Evolutionary conservation across 2,888 invertebrate genomes (phyloP).

Genomic region (Taenaris catops): DNA sequence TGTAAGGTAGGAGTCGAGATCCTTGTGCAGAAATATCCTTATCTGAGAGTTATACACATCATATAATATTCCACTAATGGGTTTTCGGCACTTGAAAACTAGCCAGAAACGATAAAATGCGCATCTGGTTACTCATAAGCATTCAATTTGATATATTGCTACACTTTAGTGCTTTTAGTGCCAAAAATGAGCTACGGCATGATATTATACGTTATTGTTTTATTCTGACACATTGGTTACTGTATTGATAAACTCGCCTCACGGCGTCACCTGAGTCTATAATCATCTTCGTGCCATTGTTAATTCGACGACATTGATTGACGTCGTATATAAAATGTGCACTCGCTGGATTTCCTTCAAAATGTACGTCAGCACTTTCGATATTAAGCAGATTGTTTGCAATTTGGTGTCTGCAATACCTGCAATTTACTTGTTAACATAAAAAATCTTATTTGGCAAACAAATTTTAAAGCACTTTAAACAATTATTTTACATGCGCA

Average conservation of each 20-base stretch:
- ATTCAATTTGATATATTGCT: constrained; percentile 58
- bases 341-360: too few relatives aligned
- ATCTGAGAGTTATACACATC: constrained; percentile 52
- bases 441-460: constrained; percentile 5
- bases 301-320: too few relatives aligned
- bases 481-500: constrained; percentile 16
- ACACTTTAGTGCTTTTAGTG: constrained; percentile 60
- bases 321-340: too few relatives aligned
- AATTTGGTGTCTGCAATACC: too few relatives aligned
- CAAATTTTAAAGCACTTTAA: constrained; percentile 5
- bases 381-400: too few relatives aligned
- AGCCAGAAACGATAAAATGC: constrained; percentile 70
- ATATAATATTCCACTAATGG: constrained; percentile 68
- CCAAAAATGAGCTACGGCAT: constrained; percentile 41
- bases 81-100: constrained; percentile 73
- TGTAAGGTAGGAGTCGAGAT: constrained; percentile 11
- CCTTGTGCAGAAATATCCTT: constrained; percentile 44
- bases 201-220: constrained; percentile 2
- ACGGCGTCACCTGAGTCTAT: too few relatives aligned
- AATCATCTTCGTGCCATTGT: too few relatives aligned
- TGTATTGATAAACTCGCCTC: too few relatives aligned
- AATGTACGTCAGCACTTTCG: too few relatives aligned
- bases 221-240: not conserved
- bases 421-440: too few relatives aligned
- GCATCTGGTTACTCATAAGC: constrained; percentile 63